Conservation (phyloP, 2,888 invertebrate genomes). For the Cheilosia pagana region DNA sequence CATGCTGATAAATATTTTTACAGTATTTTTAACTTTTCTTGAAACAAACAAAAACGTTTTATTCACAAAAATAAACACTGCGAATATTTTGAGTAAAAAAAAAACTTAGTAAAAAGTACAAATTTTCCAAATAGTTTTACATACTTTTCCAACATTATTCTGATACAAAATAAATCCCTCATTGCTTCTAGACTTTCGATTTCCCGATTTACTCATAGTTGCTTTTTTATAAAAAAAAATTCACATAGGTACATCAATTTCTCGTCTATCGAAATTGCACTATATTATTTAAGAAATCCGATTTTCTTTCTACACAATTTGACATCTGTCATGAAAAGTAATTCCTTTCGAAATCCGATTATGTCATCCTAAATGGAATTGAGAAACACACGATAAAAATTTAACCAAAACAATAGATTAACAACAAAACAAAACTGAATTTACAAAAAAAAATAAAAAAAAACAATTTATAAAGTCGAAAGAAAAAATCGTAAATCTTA, state of each 20-base stretch:
- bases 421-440: conserved; percentile 1
- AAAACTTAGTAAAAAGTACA: conserved; percentile 9
- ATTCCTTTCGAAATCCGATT: conserved; percentile 63
- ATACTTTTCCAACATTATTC: conserved; percentile 74
- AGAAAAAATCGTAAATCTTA: conserved; percentile 15
- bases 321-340: conserved; percentile 58
- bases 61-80: no score
- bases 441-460: not conserved
- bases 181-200: conserved; percentile 77
- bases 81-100: no score
- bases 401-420: conserved; percentile 17
- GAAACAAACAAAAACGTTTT: no score
- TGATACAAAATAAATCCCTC: conserved; percentile 77
- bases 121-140: conserved; percentile 15
- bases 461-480: not conserved
- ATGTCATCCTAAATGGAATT: conserved; percentile 59
- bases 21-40: no score
- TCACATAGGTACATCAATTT: conserved; percentile 40
- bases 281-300: conserved; percentile 37
- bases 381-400: conserved; percentile 23
- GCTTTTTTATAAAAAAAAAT: conserved; percentile 14
- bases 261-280: conserved; percentile 60
- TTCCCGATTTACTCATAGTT: conserved; percentile 66
- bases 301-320: conserved; percentile 7
- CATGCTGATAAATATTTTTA: no score